These are phyloP conservation scores for Hemiprocne comata DNA, from an alignment of 2,113 vertebrate genomes.

Conservation along the genomic window DNA sequence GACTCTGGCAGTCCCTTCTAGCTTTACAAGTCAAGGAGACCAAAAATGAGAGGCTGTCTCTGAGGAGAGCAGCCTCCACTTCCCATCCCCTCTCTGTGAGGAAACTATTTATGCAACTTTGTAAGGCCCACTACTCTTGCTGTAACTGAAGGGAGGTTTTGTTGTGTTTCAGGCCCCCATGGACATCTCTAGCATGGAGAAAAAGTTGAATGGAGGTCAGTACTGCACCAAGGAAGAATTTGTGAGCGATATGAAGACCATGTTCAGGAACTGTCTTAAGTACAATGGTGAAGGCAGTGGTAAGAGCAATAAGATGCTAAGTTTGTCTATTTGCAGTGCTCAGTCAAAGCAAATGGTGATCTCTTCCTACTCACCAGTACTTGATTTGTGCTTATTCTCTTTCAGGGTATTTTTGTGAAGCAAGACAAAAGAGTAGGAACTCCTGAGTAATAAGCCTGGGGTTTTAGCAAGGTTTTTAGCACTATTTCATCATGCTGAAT, in stretches of 20 bases:
- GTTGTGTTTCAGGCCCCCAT: conserved; percentile 86
- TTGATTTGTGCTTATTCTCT: background rate
- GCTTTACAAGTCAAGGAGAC: background rate
- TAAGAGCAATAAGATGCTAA: conserved; percentile 70
- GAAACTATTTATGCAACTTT: background rate
- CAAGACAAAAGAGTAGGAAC: background rate
- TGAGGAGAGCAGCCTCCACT: background rate
- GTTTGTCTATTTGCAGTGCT: background rate
- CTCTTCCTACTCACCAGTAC: background rate
- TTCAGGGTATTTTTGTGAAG: background rate
- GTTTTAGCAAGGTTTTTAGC: background rate
- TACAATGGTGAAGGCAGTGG: conserved; percentile 97
- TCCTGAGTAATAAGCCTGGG: background rate
- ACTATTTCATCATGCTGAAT: background rate
- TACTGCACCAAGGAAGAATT: conserved; percentile 96
- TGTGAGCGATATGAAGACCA: conserved; percentile 93
- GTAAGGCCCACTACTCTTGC: background rate
- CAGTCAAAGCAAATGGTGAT: background rate
- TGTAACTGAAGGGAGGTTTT: background rate
- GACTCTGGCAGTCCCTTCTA: background rate
- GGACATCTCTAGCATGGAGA: conserved; percentile 97
- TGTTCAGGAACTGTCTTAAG: conserved; percentile 95
- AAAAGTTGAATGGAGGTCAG: conserved; percentile 90
- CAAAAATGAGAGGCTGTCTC: background rate
- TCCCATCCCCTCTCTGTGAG: background rate